phyloP scores from a whole-genome alignment of 2,797 vertebrate species.

The Melopsittacus undulatus region DNA sequence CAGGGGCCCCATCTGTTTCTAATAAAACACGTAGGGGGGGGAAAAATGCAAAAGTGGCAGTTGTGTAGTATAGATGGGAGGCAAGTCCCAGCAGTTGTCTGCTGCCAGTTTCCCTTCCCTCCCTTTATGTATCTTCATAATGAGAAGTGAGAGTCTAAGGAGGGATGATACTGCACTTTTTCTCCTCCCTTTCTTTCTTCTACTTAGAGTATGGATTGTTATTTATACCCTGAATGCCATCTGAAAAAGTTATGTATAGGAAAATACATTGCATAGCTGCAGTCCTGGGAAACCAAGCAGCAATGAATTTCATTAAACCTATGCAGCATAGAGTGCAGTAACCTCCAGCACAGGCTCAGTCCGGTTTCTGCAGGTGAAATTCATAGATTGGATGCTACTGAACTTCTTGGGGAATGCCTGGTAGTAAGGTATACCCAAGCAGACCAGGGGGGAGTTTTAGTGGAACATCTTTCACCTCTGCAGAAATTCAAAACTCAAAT shows the following conservation, averaged over 20 bases:
- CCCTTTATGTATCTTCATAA: neutral
- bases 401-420: neutral
- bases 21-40: neutral
- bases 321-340: neutral
- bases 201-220: neutral
- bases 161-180: neutral
- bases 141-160: neutral
- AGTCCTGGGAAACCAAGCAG: neutral
- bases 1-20: constrained; percentile 67
- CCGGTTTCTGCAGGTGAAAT: neutral
- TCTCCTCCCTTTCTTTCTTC: neutral
- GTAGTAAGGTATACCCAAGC: neutral
- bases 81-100: neutral
- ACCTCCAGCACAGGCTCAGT: neutral
- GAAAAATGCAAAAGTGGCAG: neutral
- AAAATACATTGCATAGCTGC: neutral
- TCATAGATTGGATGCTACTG: neutral
- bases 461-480: neutral
- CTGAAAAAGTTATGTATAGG: neutral
- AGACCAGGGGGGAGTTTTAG: neutral
- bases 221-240: neutral
- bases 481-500: neutral
- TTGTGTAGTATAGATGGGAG: neutral
- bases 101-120: neutral
- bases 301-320: neutral